Evolutionary conservation across 2,888 invertebrate genomes (phyloP).

Genomic region (Caenorhabditis angaria): DNA sequence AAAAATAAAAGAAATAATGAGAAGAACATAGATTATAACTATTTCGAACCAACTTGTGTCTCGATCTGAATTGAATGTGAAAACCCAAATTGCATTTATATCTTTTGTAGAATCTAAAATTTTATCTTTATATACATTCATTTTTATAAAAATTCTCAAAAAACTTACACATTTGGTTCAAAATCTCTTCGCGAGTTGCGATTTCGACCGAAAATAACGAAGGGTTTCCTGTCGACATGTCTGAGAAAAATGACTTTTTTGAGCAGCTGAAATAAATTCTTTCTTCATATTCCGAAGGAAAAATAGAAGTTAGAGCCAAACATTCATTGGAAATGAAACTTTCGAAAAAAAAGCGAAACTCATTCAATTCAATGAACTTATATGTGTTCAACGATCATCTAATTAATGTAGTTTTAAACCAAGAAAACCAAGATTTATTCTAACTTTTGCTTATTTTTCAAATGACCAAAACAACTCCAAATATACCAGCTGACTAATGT

Average conservation of each 20-base stretch:
- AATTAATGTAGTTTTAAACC: too few relatives aligned
- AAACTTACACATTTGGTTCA: background rate
- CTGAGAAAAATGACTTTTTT: too few relatives aligned
- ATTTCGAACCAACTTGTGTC: constrained; percentile 10
- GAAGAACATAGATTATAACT: constrained; percentile 7
- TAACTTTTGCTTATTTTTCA: constrained; percentile 15
- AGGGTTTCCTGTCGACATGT: too few relatives aligned
- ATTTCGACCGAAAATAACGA: background rate
- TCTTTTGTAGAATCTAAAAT: background rate
- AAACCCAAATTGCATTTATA: constrained; percentile 25
- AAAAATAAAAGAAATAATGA: constrained; percentile 6
- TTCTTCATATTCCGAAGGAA: too few relatives aligned
- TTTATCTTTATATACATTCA: background rate
- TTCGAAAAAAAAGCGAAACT: too few relatives aligned
- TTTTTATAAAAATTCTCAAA: background rate
- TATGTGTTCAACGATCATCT: too few relatives aligned
- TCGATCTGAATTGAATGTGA: constrained; percentile 27
- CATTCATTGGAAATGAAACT: too few relatives aligned
- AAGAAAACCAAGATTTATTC: constrained; percentile 12
- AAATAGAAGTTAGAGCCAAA: too few relatives aligned
- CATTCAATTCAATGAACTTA: too few relatives aligned
- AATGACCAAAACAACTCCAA: constrained; percentile 29
- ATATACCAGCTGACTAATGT: constrained; percentile 14
- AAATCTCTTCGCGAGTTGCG: background rate
- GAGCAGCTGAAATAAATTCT: too few relatives aligned